Evolutionary conservation across 2,888 invertebrate species (phyloP).

Genomic region (Halocaridina rubra): DNA sequence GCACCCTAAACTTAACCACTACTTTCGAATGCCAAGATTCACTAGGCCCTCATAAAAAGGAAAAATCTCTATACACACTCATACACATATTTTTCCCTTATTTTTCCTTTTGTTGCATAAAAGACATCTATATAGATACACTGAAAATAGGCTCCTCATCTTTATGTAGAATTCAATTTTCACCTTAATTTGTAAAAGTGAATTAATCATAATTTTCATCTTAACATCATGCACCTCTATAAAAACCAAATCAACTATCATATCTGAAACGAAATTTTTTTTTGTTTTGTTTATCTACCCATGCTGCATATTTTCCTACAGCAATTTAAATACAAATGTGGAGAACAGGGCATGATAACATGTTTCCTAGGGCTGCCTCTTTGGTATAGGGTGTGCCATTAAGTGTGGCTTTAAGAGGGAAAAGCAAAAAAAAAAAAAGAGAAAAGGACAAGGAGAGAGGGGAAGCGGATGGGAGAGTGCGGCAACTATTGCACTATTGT

Average conservation of each 20-base stretch:
- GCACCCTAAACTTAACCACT: constrained; percentile 4
- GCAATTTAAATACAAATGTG: neutral
- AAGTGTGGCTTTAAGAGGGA: neutral
- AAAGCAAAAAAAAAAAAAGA: neutral
- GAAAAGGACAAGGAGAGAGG: constrained; percentile 5
- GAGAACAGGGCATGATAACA: neutral
- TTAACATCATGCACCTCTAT: too few relatives aligned
- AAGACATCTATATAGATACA: neutral
- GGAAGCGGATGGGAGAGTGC: constrained; percentile 20
- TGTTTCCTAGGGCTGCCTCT: neutral
- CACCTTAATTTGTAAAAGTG: neutral
- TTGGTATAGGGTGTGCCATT: neutral
- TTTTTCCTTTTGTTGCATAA: too few relatives aligned
- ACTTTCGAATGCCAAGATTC: constrained; percentile 25
- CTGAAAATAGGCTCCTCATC: neutral
- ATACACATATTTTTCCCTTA: too few relatives aligned
- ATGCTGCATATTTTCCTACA: neutral
- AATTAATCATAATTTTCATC: too few relatives aligned
- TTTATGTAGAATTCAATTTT: neutral
- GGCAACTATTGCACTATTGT: constrained; percentile 39
- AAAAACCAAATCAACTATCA: too few relatives aligned
- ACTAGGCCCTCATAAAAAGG: constrained; percentile 4
- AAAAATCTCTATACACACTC: neutral
- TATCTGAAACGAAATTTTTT: too few relatives aligned
- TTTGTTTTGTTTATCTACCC: too few relatives aligned